These are phyloP conservation scores for Tetheella fluctuosa DNA, from an alignment of 2,888 invertebrate species.

Conservation along the genomic window DNA sequence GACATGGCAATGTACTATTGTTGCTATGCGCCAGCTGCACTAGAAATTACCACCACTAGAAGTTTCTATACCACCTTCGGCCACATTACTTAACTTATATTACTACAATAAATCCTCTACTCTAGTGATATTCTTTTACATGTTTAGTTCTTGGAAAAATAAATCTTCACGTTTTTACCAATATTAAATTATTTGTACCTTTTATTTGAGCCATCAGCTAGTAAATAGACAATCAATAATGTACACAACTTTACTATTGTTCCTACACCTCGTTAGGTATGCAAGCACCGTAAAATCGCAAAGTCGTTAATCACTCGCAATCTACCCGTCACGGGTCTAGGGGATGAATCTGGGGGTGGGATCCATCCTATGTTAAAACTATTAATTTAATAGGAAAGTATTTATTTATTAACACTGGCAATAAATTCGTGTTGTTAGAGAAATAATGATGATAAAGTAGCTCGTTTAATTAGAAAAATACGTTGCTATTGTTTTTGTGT, in stretches of 20 bases:
- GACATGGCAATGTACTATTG: no score
- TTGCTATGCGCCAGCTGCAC: no score
- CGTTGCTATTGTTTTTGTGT: no score
- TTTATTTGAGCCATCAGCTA: background rate
- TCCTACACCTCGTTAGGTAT: constrained; percentile 1
- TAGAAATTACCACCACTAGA: no score
- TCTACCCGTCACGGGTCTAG: background rate
- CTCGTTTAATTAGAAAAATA: background rate
- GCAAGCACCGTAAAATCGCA: background rate
- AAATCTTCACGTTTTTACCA: background rate
- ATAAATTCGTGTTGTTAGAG: background rate
- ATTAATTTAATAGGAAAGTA: background rate
- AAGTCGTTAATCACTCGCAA: constrained; percentile 6
- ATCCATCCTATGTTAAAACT: background rate
- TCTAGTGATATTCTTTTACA: no score
- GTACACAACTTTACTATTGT: background rate
- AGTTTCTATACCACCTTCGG: no score
- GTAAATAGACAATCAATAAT: background rate
- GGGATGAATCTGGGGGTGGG: background rate
- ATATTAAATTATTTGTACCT: background rate
- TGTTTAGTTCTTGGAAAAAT: no score
- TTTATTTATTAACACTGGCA: background rate
- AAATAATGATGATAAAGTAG: background rate
- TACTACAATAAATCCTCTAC: no score
- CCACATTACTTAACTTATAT: no score